Evolutionary conservation across 2,113 vertebrate genomes (phyloP).

Genomic region (Anoplopoma fimbria): DNA sequence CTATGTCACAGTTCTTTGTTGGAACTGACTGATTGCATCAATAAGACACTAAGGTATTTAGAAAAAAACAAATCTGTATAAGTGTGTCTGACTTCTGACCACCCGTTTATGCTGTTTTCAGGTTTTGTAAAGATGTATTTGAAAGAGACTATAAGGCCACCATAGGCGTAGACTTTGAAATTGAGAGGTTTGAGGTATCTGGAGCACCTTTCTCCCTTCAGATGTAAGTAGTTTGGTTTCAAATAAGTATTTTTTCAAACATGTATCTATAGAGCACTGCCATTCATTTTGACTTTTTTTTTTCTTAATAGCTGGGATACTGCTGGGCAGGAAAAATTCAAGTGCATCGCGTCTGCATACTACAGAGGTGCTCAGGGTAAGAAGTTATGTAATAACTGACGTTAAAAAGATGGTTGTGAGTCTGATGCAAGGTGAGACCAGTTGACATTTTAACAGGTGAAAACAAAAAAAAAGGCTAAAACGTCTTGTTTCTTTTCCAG

Average conservation of each 20-base stretch:
- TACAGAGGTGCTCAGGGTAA: slow-evolving; percentile 93
- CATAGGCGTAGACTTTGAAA: slow-evolving; percentile 95
- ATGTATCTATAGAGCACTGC: background rate
- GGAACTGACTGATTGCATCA: background rate
- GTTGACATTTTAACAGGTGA: background rate
- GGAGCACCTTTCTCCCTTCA: slow-evolving; percentile 91
- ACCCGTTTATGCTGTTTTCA: slow-evolving; percentile 53
- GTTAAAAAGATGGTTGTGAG: background rate
- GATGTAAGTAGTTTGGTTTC: slow-evolving; percentile 85
- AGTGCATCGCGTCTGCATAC: slow-evolving; percentile 93
- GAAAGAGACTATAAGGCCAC: slow-evolving; percentile 93
- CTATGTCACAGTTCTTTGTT: background rate
- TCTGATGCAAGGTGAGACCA: background rate
- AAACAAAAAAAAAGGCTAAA: background rate
- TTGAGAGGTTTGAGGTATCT: slow-evolving; percentile 90
- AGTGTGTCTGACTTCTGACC: background rate
- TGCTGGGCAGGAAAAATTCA: slow-evolving; percentile 96
- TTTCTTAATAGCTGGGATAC: slow-evolving; percentile 92
- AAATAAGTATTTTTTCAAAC: background rate
- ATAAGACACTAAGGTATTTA: background rate
- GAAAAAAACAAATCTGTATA: background rate
- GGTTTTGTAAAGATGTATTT: slow-evolving; percentile 93
- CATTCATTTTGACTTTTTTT: background rate
- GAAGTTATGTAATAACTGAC: background rate
- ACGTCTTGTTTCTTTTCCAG: slow-evolving; percentile 54